Evolutionary conservation across 2,113 vertebrate species (phyloP), one percentile per base, ranked within the genome.

Genomic region (Chitala chitala): DNA sequence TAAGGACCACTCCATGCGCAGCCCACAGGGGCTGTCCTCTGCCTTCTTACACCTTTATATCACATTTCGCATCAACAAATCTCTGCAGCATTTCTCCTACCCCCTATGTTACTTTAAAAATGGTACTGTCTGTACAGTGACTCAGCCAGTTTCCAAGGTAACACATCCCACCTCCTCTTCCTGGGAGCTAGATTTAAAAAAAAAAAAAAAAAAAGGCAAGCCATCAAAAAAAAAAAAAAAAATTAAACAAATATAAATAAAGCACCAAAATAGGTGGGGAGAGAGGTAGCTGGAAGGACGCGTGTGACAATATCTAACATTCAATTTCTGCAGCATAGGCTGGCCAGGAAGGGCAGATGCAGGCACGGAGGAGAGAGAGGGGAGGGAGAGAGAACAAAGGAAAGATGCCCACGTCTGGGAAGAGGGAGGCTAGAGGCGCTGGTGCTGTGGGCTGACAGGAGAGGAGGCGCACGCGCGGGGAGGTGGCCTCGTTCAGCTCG

Each of bases 71-170:
- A 46, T 54, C 78, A 50, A 79, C 7, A 20, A 58, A 33, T 50
- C 56, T 36, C 53, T 80, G 75, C 72, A 77, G 76, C 75, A 78
- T 78, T 81, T 63, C 85, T 77, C 74, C 79, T 78, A 81, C 65
- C 84, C 90, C 88, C 88, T 75, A 74, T 82, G 75, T 76, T 56
- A 75, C 64, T 31, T 55, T 36, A 66, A 78, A 82, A 82, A 81
- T 91, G 88, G 88, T 89, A 89, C 82, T 83, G 69, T 55, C 90
- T 86, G 82, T 83, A 73, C 77, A 29, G 74, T 89, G 89, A 90
- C 81, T 89, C 89, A 91, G 88, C 87, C 86, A 86, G 89, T 91
- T 90, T 82, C 89, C 80, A 82, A 88, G 90, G 86, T 76, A 91
- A 90, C 86, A 86, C 83, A 86, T 84, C 83, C 86, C 80, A 86